These are phyloP conservation scores for Micrastur ruficollis DNA, from an alignment of 2,797 vertebrate genomes.

Conservation along the genomic window DNA sequence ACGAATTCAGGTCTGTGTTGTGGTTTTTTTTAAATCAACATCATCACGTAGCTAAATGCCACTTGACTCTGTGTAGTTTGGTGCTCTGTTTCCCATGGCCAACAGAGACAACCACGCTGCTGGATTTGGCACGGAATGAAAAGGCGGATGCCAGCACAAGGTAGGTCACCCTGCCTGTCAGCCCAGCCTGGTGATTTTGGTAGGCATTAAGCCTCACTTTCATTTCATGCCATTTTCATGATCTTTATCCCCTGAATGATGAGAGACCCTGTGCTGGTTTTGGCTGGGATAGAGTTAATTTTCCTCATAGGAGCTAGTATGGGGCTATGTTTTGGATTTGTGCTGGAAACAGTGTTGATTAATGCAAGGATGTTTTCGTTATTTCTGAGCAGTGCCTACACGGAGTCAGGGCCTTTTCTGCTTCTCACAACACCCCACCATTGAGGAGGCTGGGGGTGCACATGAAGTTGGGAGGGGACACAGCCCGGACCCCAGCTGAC, in stretches of 20 bases:
- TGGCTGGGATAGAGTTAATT: too few species aligned
- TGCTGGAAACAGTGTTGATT: too few species aligned
- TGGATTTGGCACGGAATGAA: neutral
- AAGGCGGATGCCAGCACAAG: neutral
- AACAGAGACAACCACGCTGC: neutral
- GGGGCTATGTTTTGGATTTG: too few species aligned
- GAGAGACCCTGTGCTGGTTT: neutral
- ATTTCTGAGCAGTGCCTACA: too few species aligned
- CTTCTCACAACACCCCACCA: too few species aligned
- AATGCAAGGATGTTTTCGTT: too few species aligned
- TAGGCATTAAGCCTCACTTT: neutral
- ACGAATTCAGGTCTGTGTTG: neutral
- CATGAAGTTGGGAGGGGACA: too few species aligned
- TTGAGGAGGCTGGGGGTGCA: too few species aligned
- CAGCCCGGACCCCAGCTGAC: too few species aligned
- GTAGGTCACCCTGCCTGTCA: neutral
- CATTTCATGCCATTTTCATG: neutral
- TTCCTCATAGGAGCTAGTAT: too few species aligned
- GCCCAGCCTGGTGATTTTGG: neutral
- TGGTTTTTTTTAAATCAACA: neutral
- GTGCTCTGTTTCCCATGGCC: neutral
- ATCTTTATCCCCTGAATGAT: neutral
- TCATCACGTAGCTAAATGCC: neutral
- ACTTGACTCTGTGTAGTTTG: neutral
- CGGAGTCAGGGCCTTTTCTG: too few species aligned